Evolutionary conservation across 2,113 vertebrate species (phyloP), one percentile per base, ranked within the genome.

Genomic region (Dendrocopos noguchii): DNA sequence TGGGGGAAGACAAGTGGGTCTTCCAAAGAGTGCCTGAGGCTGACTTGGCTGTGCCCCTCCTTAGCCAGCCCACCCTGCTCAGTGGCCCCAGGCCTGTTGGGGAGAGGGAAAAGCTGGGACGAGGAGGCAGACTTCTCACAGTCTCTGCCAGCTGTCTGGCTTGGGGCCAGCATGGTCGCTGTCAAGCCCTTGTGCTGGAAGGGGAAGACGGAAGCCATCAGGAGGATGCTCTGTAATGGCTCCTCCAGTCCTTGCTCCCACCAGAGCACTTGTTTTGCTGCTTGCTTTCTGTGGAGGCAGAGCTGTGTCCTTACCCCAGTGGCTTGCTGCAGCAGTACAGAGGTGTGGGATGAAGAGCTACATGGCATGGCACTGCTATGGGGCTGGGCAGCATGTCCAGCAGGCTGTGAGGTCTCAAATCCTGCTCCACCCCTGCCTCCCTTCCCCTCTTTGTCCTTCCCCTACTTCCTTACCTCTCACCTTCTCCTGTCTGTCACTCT

Each of bases 401-500:
- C 1, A 5, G 24, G 39, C 33, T 59, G 64, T 22, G 42, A 80
- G 8, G 22, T 80, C 70, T 65, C 59, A 46, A 63, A 65, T 68
- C 66, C 39, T 61, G 44, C 19, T 81, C 34, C 0, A 1, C 2
- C 14, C 47, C 50, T 68, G 18, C 25, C 42, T 20, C 28, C 29
- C 21, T 75, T 85, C 56, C 27, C 14, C 12, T 44, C 33, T 61
- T 56, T 59, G 64, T 31, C 31, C 44, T 81, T 81, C n/a, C 93
- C 24, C 24, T 7, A 2, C 46, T 86, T 87, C 17, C 53, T 47
- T 91, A 83, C 63, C 33, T 74, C 27, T 93, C 87, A 84, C 22
- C 19, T 16, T 64, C 52, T 88, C 29, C 34, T 85, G 24, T 61
- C 90, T 96, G 80, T 83, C 90, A 90, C 60, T 83, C 65, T 85